phyloP scores from a whole-genome alignment of 2,888 invertebrate genomes.

The Trissonchulus latispiculum region DNA sequence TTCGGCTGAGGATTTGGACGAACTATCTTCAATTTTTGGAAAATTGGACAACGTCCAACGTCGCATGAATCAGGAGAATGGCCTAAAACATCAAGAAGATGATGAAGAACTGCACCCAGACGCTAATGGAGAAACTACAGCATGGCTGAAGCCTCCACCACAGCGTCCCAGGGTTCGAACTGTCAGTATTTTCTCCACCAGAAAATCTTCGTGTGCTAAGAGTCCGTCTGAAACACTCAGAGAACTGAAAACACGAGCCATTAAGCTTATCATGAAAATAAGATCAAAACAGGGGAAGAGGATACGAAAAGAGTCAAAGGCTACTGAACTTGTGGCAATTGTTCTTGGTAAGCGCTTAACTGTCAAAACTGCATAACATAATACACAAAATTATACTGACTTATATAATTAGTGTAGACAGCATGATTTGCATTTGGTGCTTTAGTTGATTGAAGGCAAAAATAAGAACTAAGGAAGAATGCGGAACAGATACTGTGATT shows the following conservation, averaged over 20 bases:
- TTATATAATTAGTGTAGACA: too few species aligned
- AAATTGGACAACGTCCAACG: background rate
- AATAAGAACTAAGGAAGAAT: too few species aligned
- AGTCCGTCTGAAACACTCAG: background rate
- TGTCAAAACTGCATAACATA: too few species aligned
- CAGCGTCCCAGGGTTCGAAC: background rate
- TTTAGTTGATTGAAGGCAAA: too few species aligned
- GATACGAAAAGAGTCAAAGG: constrained; percentile 71
- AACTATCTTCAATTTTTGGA: background rate
- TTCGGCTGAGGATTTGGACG: background rate
- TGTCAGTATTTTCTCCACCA: background rate
- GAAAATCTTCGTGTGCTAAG: background rate
- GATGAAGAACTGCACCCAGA: background rate
- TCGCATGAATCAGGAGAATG: too few species aligned
- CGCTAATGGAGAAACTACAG: background rate
- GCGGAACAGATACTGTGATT: too few species aligned
- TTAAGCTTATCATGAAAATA: constrained; percentile 12
- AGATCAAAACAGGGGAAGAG: constrained; percentile 14
- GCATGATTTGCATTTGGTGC: too few species aligned
- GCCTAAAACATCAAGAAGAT: too few species aligned
- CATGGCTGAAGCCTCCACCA: too few species aligned
- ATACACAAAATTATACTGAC: too few species aligned
- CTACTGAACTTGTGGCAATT: constrained; percentile 95
- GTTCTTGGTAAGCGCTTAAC: constrained; percentile 94
- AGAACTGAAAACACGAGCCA: constrained; percentile 4